Conservation (phyloP, 2,113 vertebrate species). For the Pelecanoides urinatrix region DNA sequence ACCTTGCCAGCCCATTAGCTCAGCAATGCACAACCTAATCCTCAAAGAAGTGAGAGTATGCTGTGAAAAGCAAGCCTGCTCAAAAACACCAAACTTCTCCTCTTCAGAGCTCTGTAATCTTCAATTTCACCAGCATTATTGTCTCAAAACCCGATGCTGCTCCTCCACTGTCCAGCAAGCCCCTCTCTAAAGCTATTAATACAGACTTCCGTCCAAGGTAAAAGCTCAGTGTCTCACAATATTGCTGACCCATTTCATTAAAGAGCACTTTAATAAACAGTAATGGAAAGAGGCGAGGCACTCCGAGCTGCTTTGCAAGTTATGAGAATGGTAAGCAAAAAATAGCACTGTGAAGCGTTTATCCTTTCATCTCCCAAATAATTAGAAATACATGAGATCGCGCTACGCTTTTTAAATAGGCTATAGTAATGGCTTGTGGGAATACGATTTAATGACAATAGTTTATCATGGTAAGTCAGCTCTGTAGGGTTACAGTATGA, state of each 20-base stretch:
- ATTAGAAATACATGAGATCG: neutral
- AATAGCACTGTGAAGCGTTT: neutral
- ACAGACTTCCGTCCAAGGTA: neutral
- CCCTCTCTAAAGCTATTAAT: neutral
- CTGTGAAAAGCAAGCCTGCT: neutral
- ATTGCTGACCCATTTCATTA: neutral
- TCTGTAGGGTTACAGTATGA: neutral
- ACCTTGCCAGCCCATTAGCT: neutral
- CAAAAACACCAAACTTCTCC: neutral
- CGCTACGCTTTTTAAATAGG: constrained; percentile 16
- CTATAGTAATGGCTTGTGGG: constrained; percentile 1
- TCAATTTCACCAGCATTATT: neutral
- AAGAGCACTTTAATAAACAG: neutral
- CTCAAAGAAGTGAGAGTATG: neutral
- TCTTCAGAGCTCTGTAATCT: neutral
- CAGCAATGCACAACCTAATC: neutral
- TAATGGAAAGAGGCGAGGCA: neutral
- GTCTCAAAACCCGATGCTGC: neutral
- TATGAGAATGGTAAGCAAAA: neutral
- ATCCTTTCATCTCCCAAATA: constrained; percentile 3
- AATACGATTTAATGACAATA: constrained; percentile 10
- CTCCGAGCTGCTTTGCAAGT: neutral
- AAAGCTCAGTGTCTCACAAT: neutral
- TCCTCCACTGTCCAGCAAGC: neutral
- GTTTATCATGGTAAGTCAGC: constrained; percentile 42